Evolutionary conservation across 2,113 vertebrate genomes (phyloP).

Genomic region (Myanophis thanlyinensis): DNA sequence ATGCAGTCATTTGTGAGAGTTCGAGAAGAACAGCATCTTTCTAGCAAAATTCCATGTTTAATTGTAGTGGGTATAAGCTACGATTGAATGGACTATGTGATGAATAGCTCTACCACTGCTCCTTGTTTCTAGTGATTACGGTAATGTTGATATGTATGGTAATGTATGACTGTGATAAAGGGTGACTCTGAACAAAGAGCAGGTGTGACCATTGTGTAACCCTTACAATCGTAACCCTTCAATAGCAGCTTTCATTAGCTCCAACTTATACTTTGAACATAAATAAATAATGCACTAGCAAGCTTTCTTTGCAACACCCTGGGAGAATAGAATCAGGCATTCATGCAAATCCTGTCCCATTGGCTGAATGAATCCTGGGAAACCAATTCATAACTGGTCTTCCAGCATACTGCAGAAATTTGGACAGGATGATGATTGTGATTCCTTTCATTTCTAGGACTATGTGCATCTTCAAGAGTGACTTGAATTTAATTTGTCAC

Average conservation of each 20-base stretch:
- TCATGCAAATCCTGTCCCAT: background rate
- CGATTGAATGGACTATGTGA: background rate
- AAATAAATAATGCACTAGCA: background rate
- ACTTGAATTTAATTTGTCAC: background rate
- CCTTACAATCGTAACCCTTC: background rate
- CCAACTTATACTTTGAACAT: too few relatives aligned
- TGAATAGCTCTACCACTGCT: background rate
- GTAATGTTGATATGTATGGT: too few relatives aligned
- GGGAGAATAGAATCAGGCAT: background rate
- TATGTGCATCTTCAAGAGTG: background rate
- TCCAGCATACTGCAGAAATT: background rate
- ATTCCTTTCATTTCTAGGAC: background rate
- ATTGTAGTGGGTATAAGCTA: background rate
- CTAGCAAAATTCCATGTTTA: background rate
- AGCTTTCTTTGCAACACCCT: background rate
- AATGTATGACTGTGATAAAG: background rate
- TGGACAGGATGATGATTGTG: background rate
- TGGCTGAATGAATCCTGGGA: background rate
- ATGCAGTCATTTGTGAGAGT: background rate
- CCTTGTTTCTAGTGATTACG: background rate
- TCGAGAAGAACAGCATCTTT: background rate
- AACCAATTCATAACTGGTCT: background rate
- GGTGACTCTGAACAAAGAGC: background rate
- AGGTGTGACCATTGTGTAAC: background rate
- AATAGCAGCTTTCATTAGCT: background rate